Percentiles rank a stretch among this genome's conserved stretches.
Conservation (phyloP, 2,113 vertebrate genomes). For the Oxygymnocypris stewartii region DNA sequence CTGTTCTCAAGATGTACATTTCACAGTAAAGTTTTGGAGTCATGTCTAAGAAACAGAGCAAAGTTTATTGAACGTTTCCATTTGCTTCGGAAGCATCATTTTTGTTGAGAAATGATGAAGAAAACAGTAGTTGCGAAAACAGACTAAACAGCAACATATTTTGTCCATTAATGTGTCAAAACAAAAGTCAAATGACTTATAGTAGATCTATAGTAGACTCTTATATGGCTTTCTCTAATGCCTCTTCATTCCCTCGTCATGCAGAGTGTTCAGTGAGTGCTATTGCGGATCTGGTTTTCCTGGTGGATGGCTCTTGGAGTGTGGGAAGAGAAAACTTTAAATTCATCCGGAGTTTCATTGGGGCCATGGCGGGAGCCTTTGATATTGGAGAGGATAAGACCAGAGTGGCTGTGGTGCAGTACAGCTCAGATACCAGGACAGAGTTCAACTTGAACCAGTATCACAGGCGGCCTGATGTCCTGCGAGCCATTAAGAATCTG, state of each 20-base stretch:
- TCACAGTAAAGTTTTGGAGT: slow-evolving; percentile 7
- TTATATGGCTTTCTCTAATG: slow-evolving; percentile 11
- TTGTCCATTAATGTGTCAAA: slow-evolving; percentile 1
- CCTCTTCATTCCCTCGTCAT: slow-evolving; percentile 50
- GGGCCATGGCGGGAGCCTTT: slow-evolving; percentile 89
- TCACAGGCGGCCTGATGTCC: slow-evolving; percentile 83
- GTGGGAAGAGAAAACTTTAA: slow-evolving; percentile 95
- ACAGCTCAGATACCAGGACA: slow-evolving; percentile 95
- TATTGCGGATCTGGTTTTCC: slow-evolving; percentile 90
- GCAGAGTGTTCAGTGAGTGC: slow-evolving; percentile 91
- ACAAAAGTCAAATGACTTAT: too few relatives aligned
- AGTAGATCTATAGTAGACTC: background rate
- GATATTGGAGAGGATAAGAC: slow-evolving; percentile 93
- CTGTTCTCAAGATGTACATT: background rate
- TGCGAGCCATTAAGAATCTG: slow-evolving; percentile 89
- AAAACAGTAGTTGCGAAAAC: background rate
- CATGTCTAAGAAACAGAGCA: background rate
- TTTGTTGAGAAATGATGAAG: background rate
- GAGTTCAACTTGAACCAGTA: slow-evolving; percentile 93
- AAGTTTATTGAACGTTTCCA: slow-evolving; percentile 18
- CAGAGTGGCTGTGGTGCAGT: slow-evolving; percentile 92
- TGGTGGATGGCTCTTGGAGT: slow-evolving; percentile 98
- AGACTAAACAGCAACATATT: background rate
- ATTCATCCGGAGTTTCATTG: slow-evolving; percentile 92
- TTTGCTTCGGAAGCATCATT: slow-evolving; percentile 18